Percentiles rank a stretch among this genome's conserved stretches.
These are phyloP conservation scores for Lagodon rhomboides DNA, from an alignment of 2,797 vertebrate species.

Conservation along the genomic window DNA sequence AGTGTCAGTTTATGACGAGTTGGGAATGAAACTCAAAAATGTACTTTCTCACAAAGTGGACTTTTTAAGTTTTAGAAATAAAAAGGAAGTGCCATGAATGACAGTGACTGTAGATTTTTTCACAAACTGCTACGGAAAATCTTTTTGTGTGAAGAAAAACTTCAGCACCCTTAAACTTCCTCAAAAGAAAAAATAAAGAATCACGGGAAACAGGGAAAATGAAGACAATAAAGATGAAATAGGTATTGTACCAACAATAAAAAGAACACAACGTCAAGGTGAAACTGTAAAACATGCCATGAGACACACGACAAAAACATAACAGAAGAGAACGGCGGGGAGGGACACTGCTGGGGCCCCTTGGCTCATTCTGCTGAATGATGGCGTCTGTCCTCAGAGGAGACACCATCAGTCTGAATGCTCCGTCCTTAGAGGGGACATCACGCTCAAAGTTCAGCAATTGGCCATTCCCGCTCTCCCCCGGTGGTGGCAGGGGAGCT, in stretches of 20 bases:
- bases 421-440: conserved; percentile 54
- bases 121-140: background rate
- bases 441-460: conserved; percentile 53
- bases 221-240: background rate
- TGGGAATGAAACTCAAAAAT: no score
- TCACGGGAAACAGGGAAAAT: background rate
- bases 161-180: background rate
- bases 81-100: background rate
- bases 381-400: conserved; percentile 50
- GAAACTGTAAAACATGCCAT: background rate
- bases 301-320: conserved; percentile 35
- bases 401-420: conserved; percentile 52
- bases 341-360: conserved; percentile 26
- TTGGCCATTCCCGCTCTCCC: conserved; percentile 33
- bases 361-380: conserved; percentile 62
- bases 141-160: background rate
- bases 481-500: conserved; percentile 5
- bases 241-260: background rate
- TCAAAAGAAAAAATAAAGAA: background rate
- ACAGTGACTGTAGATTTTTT: background rate
- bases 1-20: no score
- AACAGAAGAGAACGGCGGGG: background rate
- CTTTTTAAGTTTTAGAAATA: background rate
- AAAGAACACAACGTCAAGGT: background rate
- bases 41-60: no score